Evolutionary conservation across 2,888 invertebrate genomes (phyloP).

Genomic region (Tanytarsus gracilentus): DNA sequence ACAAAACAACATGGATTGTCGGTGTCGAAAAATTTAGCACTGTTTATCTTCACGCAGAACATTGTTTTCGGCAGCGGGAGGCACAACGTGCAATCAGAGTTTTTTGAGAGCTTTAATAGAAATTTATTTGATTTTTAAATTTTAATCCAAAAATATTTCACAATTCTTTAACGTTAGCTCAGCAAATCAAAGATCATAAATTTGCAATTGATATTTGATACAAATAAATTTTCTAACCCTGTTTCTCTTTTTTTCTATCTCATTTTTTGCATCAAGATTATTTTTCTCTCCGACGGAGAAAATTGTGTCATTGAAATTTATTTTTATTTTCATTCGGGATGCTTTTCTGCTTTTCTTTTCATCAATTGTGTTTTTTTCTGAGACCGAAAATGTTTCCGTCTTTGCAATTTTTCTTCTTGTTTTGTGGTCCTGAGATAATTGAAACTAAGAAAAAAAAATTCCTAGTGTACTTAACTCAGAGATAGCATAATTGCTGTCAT

Average conservation of each 20-base stretch:
- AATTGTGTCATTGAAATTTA: conserved; percentile 24
- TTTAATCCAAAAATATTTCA: too few relatives aligned
- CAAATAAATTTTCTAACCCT: too few relatives aligned
- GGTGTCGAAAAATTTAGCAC: neutral
- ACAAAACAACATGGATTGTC: neutral
- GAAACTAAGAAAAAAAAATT: neutral
- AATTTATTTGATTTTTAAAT: too few relatives aligned
- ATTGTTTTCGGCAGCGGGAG: neutral
- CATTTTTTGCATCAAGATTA: neutral
- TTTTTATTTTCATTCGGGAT: conserved; percentile 21
- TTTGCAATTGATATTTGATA: too few relatives aligned
- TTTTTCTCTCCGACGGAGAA: neutral
- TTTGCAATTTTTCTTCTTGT: neutral
- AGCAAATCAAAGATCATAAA: too few relatives aligned
- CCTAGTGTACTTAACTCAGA: neutral
- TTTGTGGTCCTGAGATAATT: neutral
- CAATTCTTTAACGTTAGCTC: too few relatives aligned
- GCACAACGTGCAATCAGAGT: neutral
- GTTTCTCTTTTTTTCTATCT: neutral
- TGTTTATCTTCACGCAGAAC: too few relatives aligned
- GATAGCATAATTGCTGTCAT: neutral
- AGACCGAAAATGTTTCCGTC: neutral
- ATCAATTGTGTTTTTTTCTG: neutral
- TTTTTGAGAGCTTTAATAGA: too few relatives aligned
- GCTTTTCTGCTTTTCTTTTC: neutral